Conservation (phyloP, 2,888 invertebrate genomes). For the Drosophila ustulata region DNA sequence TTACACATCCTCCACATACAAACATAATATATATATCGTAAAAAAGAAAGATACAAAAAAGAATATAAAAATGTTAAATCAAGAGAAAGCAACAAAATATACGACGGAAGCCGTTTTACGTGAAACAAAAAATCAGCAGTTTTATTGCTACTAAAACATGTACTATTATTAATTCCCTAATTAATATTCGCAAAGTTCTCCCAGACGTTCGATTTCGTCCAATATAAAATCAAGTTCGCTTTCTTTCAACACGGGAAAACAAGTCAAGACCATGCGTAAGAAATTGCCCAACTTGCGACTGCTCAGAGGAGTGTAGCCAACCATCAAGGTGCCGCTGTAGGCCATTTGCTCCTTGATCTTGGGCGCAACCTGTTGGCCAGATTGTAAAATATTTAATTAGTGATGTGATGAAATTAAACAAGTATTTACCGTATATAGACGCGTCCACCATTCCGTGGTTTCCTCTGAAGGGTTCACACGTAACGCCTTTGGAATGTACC, state of each 20-base stretch:
- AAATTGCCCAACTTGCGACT: slow-evolving; percentile 89
- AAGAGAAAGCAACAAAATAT: slow-evolving; percentile 60
- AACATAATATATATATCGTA: slow-evolving; percentile 18
- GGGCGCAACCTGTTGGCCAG: slow-evolving; percentile 86
- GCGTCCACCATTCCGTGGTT: slow-evolving; percentile 86
- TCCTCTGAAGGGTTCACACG: slow-evolving; percentile 83
- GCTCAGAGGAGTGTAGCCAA: slow-evolving; percentile 90
- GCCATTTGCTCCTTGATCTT: slow-evolving; percentile 90
- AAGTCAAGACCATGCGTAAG: slow-evolving; percentile 91
- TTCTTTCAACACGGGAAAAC: slow-evolving; percentile 88
- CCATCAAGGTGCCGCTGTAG: slow-evolving; percentile 88
- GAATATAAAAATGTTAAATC: slow-evolving; percentile 66
- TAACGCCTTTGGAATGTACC: slow-evolving; percentile 90
- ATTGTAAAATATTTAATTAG: not conserved
- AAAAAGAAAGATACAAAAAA: slow-evolving; percentile 33
- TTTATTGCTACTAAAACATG: not conserved
- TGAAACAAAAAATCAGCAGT: slow-evolving; percentile 28
- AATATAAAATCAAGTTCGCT: slow-evolving; percentile 88
- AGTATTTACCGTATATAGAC: slow-evolving; percentile 84
- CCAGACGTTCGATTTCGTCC: slow-evolving; percentile 88
- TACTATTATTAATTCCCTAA: slow-evolving; percentile 1
- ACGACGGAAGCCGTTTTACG: slow-evolving; percentile 52
- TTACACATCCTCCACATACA: slow-evolving; percentile 7
- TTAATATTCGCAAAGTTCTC: slow-evolving; percentile 72
- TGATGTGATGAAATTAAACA: not conserved